Percentiles rank a stretch among this genome's conserved stretches.
phyloP scores from a whole-genome alignment of 2,888 invertebrate genomes.

The Ennomos fuscantarius region DNA sequence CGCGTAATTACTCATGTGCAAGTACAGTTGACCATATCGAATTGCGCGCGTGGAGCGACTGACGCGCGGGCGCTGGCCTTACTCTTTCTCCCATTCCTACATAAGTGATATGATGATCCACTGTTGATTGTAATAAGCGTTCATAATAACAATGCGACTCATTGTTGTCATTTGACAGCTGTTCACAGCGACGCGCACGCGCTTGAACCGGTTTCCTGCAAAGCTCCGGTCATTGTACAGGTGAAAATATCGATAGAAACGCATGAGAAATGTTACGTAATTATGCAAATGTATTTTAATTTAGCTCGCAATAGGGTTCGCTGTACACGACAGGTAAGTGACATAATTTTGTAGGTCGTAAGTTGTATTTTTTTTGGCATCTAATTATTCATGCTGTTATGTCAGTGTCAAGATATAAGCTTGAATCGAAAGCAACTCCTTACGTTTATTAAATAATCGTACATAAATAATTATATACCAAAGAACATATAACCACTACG shows the following conservation, averaged over 20 bases:
- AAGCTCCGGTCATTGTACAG: conserved; percentile 38
- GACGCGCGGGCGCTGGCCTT: conserved; percentile 72
- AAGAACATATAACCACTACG: too few relatives aligned
- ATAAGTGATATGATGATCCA: conserved; percentile 67
- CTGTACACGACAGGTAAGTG: conserved; percentile 24
- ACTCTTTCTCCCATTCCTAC: conserved; percentile 84
- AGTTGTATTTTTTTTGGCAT: too few relatives aligned
- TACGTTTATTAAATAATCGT: too few relatives aligned
- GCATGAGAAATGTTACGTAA: conserved; percentile 44
- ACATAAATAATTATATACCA: too few relatives aligned
- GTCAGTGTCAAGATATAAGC: not conserved
- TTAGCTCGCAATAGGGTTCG: conserved; percentile 40
- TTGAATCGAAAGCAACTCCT: conserved; percentile 5
- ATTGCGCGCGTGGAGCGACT: conserved; percentile 80
- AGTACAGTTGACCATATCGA: conserved; percentile 82
- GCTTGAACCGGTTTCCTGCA: conserved; percentile 42
- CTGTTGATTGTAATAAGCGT: conserved; percentile 68
- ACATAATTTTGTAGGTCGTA: conserved; percentile 14
- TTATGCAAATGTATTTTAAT: conserved; percentile 45
- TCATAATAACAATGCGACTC: conserved; percentile 47
- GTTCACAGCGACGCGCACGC: conserved; percentile 46
- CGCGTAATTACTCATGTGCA: conserved; percentile 57
- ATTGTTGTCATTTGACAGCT: conserved; percentile 62
- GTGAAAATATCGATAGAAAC: conserved; percentile 53
- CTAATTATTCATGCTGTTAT: too few relatives aligned